A percentile compares a stretch with the other conserved stretches of the same genome.
These are phyloP conservation scores for Epizoanthus illoricatus DNA, from an alignment of 92 coral and sea anemone species.

Conservation along the genomic window DNA sequence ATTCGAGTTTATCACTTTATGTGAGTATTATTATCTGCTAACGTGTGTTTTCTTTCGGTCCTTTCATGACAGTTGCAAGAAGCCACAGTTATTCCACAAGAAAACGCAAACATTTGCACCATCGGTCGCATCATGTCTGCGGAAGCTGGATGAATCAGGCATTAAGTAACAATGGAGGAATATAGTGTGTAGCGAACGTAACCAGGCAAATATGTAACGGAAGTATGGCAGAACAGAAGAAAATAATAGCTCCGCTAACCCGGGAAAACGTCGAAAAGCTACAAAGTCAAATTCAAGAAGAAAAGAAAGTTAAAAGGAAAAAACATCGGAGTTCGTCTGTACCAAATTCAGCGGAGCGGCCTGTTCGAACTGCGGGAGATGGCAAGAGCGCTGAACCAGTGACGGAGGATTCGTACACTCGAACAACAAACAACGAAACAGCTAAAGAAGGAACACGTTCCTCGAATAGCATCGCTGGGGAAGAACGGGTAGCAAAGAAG, in stretches of 20 bases:
- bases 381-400: conserved; percentile 34
- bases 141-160: neutral
- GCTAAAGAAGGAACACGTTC: neutral
- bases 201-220: neutral
- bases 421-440: conserved; percentile 1
- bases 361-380: conserved; percentile 20
- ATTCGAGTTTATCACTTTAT: neutral
- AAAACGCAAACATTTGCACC: conserved; percentile 10
- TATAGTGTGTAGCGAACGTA: neutral
- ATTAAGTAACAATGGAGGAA: neutral
- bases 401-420: conserved; percentile 11
- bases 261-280: conserved; percentile 64
- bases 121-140: neutral
- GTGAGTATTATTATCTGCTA: neutral
- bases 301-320: neutral
- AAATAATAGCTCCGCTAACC: conserved; percentile 46
- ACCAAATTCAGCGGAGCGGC: neutral
- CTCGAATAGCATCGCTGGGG: neutral
- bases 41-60: neutral
- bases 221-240: conserved; percentile 8
- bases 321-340: neutral
- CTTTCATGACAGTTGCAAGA: conserved; percentile 4
- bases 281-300: conserved; percentile 32
- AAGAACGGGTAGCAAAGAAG: neutral
- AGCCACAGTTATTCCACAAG: conserved; percentile 19